Base-by-base conservation (phyloP, 2,797 vertebrate genomes). In the Sardinella longiceps region DNA sequence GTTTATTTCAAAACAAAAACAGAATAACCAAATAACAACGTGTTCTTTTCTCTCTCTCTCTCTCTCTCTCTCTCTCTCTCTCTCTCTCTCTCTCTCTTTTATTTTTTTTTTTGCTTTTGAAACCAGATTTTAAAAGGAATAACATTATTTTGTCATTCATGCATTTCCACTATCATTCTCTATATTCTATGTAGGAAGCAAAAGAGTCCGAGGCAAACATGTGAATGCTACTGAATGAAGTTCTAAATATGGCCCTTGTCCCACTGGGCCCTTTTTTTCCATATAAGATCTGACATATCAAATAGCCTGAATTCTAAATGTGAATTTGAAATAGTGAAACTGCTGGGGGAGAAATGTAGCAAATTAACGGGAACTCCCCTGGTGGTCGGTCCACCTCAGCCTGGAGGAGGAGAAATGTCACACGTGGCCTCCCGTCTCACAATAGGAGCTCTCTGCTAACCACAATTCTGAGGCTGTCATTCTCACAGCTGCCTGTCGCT, bases 341-440 rank as follows among this genome's bases (percentile, higher is more conserved):
- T 70, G 66, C 66, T 37, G 30, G 10, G 15, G 30, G 30, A 15
- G 66, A 70, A 70, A 70, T 70, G 66, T 70, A 33, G 30, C 66
- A 70, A 70, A 70, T 70, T 30, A 70, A 70, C 66, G 37, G 30
- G 66, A 70, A 70, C 15, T 70, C 66, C 66, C 66, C 33, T 30
- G 66, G 66, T 70, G 66, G 33, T 15, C 66, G 18, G 66, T 70
- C 66, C 66, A 20, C 33, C 14, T 30, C 66, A 18, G 30, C 33
- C 12, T 1, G 18, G 66, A 70, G 66, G 30, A 70, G 33, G 66
- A 33, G 37, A 43, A 77, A 77, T 43, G 70, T 43, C 18, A 77
- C 56, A 60, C 56, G n/a, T 20, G 25, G 5, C 56, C 56, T 43
- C 70, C 33, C 33, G 9, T 77, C 37, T 77, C 70, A 43, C 37